Base-by-base conservation (phyloP, 2,888 invertebrate genomes). In the Priocnemis perturbator region DNA sequence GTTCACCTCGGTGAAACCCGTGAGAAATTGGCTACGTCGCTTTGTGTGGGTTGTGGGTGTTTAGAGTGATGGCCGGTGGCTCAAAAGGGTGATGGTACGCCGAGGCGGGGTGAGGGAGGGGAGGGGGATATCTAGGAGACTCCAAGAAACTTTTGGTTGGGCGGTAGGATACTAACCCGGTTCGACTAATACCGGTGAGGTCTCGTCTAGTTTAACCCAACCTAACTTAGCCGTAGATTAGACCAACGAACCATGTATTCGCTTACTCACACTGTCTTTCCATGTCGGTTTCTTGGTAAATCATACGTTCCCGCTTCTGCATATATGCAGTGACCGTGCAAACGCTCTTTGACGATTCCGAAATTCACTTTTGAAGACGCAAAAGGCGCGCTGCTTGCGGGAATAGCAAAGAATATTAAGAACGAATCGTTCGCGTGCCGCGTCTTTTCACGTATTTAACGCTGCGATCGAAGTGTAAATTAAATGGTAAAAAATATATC, bases 161-260 rank as follows among this genome's bases (percentile, higher is more conserved):
- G 74, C 69, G 72, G 74, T 67, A 67, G 67, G 69, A 70, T 70
- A 74, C 65, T 79, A 81, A 79, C 74, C 76, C 70, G 75, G 70
- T 81, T 77, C 81, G 83, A 81, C 81, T 84, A 83, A 85, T 83
- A 82, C 78, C 78, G 63, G 75, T 67, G 76, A 67, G 80, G 78
- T 81, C 79, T 76, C 79, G 81, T 82, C 79, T 79, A 85, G 83
- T 82, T 81, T 82, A 83, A 84, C 79, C 81, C 76, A 74, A 79
- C 79, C 77, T 77, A 81, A 83, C 82, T 85, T 85, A 81, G 81
- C 78, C 82, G 81, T 81, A 85, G 85, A 86, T 86, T 85, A 85
- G 81, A 80, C 79, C 81, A 81, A 76, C 79, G 79, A 81, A 77
- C 76, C 78, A 68, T 81, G 78, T 81, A 77, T 76, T 74, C 69